Base-by-base conservation (phyloP, 2,888 invertebrate species). In the Agriopis aurantiaria region DNA sequence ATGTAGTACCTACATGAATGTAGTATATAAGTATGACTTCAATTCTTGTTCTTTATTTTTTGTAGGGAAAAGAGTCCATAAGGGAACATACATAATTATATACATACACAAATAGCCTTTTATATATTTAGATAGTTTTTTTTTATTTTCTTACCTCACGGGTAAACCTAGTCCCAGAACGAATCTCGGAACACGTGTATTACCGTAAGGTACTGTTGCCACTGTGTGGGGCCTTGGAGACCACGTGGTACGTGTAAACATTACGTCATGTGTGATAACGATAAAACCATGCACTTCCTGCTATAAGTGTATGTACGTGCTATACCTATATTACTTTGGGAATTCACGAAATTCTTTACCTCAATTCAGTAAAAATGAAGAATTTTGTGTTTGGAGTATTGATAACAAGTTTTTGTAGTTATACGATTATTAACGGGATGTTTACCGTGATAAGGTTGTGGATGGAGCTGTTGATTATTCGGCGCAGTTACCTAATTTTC, bases 251-350 rank as follows among this genome's bases (percentile, higher is more conserved):
- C 71, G 52, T 75, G 80, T 80, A 79, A 80, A 81, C 76, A 83
- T 84, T 80, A 78, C 82, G 79, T 78, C 81, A 82, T 67, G 53
- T 7, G 46, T 79, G 82, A 84, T 85, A 83, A 80, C 79, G 83
- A 85, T 84, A 83, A 80, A 75, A 71, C 69, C 77, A 70, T 80
- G 75, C 78, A 79, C 78, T 84, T 82, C 78, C 75, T 73, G 52
- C 55, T 70, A 8, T 40, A 57, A 48, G 41, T 52, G n/a, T n/a
- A n/a, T n/a, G n/a, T n/a, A n/a, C n/a, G n/a, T n/a, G n/a, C n/a
- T n/a, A n/a, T n/a, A 33, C 33, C 53, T 8, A 63, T 40, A 14
- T 57, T n/a, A 46, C 45, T 57, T 63, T 57, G 40, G 55, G 46
- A 43, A 45, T 59, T 64, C 41, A 33, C 41, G 12, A 41, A 59